Percentiles rank a stretch among this genome's conserved stretches.
phyloP scores from a whole-genome alignment of 2,888 invertebrate species.

The Ormyrus nitidulus region DNA sequence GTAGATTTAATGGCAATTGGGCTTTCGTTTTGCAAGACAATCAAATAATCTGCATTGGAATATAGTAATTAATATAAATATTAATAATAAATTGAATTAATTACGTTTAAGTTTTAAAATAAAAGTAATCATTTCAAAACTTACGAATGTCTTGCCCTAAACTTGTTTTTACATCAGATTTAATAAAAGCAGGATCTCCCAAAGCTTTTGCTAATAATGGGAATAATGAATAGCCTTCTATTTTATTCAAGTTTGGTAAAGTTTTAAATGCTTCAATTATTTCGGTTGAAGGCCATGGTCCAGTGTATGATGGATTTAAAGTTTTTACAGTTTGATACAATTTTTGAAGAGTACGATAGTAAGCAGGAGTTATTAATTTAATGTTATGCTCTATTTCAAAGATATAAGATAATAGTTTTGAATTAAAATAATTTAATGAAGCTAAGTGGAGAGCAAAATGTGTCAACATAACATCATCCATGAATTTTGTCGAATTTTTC shows the following conservation, averaged over 20 bases:
- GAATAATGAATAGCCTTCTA: slow-evolving; percentile 72
- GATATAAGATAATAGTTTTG: slow-evolving; percentile 76
- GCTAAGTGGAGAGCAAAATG: slow-evolving; percentile 78
- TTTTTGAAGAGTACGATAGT: slow-evolving; percentile 59
- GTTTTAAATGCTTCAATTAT: slow-evolving; percentile 72
- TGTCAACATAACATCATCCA: slow-evolving; percentile 65
- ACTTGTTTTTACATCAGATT: slow-evolving; percentile 77
- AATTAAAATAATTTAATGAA: slow-evolving; percentile 79
- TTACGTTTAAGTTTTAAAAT: neutral
- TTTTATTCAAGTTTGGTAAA: slow-evolving; percentile 60
- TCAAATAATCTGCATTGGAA: slow-evolving; percentile 75
- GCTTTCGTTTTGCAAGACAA: slow-evolving; percentile 77
- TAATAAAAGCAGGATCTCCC: slow-evolving; percentile 78
- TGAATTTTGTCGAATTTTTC: slow-evolving; percentile 46
- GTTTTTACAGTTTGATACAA: slow-evolving; percentile 78
- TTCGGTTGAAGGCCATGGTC: slow-evolving; percentile 75
- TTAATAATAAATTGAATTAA: slow-evolving; percentile 3
- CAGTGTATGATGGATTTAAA: slow-evolving; percentile 75
- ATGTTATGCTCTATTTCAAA: slow-evolving; percentile 12
- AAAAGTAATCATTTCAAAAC: slow-evolving; percentile 32
- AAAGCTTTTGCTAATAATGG: slow-evolving; percentile 77
- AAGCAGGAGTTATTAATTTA: slow-evolving; percentile 59
- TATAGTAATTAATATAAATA: slow-evolving; percentile 34
- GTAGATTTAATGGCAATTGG: slow-evolving; percentile 74
- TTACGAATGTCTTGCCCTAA: slow-evolving; percentile 79